These are phyloP conservation scores for human DNA, from an alignment of 2,113 vertebrate species.

Conservation along the genomic window GRCh38 chr7:84654001-84654500, in stretches of 20 bases:
- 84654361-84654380: neutral
- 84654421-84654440: neutral
- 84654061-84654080: neutral
- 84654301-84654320: neutral
- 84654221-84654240: neutral
- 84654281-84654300: neutral
- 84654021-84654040: neutral
- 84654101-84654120: neutral
- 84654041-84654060: neutral
- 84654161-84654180: neutral
- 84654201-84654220: neutral
- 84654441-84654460: neutral
- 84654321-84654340: neutral
- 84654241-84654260: neutral
- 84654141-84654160: neutral
- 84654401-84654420: neutral
- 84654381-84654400: neutral
- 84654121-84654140: neutral
- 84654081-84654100: neutral
- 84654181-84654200: neutral
- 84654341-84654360: neutral
- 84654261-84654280: neutral
- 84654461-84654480: neutral
- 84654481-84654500: neutral
- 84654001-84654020: neutral